Evolutionary conservation across 2,797 vertebrate species (phyloP).

Genomic region (Pseudomugil gertrudae): DNA sequence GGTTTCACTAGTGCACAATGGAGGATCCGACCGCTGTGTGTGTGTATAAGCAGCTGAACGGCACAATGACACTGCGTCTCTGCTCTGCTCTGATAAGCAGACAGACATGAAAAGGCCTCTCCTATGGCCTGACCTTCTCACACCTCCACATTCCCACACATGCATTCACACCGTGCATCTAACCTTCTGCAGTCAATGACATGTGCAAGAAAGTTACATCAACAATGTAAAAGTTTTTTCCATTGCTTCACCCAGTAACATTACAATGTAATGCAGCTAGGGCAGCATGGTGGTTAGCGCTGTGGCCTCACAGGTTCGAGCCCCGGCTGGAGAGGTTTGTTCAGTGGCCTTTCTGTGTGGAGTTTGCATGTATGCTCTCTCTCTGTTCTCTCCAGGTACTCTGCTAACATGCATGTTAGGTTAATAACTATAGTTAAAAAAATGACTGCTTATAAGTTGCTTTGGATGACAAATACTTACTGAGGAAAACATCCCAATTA

Average conservation of each 20-base stretch:
- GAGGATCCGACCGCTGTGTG: constrained; percentile 15
- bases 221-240: neutral
- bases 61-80: constrained; percentile 38
- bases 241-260: neutral
- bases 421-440: no score
- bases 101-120: constrained; percentile 76
- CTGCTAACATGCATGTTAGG: no score
- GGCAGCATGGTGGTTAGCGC: no score
- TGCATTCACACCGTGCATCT: constrained; percentile 3
- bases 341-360: no score
- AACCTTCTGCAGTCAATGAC: neutral
- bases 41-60: constrained; percentile 25
- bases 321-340: no score
- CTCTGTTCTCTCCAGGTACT: no score
- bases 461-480: no score
- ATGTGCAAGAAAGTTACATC: neutral
- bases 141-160: constrained; percentile 24
- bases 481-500: no score
- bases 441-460: no score
- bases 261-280: neutral
- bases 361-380: no score
- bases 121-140: constrained; percentile 74
- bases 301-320: no score
- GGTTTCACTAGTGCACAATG: constrained; percentile 9
- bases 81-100: constrained; percentile 56